phyloP scores from a whole-genome alignment of 2,888 invertebrate genomes.

The Onchidella celtica region DNA sequence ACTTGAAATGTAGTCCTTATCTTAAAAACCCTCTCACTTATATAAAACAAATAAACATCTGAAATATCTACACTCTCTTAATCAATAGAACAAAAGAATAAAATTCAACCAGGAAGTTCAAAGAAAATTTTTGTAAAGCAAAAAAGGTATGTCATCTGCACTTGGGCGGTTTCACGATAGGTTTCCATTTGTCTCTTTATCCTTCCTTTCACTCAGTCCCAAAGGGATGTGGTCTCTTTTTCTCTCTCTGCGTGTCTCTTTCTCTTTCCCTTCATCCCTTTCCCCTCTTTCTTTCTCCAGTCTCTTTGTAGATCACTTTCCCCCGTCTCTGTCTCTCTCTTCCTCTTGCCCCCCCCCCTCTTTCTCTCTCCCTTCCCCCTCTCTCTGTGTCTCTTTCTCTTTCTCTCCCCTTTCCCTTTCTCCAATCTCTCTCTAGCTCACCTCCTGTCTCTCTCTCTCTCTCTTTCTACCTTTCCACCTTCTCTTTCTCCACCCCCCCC shows the following conservation, averaged over 20 bases:
- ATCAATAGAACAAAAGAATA: no score
- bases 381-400: not conserved
- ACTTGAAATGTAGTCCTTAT: no score
- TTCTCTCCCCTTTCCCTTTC: not conserved
- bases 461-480: conserved; percentile 21
- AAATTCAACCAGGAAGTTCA: no score
- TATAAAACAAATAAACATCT: no score
- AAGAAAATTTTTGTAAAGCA: no score
- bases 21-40: no score
- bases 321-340: conserved; percentile 4
- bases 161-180: no score
- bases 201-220: not conserved
- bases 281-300: conserved; percentile 26
- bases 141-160: no score
- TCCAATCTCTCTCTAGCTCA: not conserved
- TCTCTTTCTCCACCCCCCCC: not conserved
- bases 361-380: conserved; percentile 14
- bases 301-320: no score
- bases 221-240: not conserved
- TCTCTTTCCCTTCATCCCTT: conserved; percentile 20
- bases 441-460: conserved; percentile 5
- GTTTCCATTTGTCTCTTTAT: no score
- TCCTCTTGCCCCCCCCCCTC: not conserved
- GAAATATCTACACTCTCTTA: no score
- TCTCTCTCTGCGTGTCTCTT: conserved; percentile 18